phyloP scores from a whole-genome alignment of 2,888 invertebrate genomes.

The Cephus pulcher region DNA sequence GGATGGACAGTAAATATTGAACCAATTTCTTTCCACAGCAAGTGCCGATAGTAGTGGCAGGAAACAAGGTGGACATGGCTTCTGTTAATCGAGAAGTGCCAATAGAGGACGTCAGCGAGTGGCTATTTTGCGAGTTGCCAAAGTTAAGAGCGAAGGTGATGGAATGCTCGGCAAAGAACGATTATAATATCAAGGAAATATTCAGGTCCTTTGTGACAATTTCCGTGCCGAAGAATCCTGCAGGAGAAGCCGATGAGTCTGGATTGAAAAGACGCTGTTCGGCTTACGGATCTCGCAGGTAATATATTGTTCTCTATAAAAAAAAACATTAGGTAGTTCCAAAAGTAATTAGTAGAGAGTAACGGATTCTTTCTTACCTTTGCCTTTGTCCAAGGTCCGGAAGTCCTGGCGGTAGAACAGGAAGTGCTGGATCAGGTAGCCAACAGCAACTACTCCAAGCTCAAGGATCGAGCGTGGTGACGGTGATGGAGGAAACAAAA shows the following conservation, averaged over 20 bases:
- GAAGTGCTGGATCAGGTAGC: slow-evolving; percentile 54
- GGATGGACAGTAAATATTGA: background rate
- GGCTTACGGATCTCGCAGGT: slow-evolving; percentile 72
- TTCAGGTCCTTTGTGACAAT: slow-evolving; percentile 84
- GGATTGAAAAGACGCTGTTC: slow-evolving; percentile 80
- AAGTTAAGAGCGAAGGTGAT: slow-evolving; percentile 80
- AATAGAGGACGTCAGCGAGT: slow-evolving; percentile 84
- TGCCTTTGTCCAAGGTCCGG: slow-evolving; percentile 46
- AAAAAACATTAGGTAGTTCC: background rate
- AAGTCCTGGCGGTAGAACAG: slow-evolving; percentile 55
- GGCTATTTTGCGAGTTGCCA: slow-evolving; percentile 82
- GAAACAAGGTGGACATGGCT: slow-evolving; percentile 86
- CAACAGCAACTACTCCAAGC: slow-evolving; percentile 54
- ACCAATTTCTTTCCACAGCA: slow-evolving; percentile 69
- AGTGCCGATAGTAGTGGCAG: slow-evolving; percentile 87
- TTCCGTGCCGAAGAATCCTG: slow-evolving; percentile 71
- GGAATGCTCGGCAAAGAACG: slow-evolving; percentile 84
- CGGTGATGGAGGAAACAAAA: slow-evolving; percentile 67
- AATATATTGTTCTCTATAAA: slow-evolving; percentile 9
- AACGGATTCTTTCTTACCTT: background rate
- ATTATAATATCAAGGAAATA: slow-evolving; percentile 82
- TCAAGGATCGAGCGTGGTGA: slow-evolving; percentile 58
- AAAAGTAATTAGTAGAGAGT: background rate
- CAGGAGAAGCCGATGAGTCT: slow-evolving; percentile 70
- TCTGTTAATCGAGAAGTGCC: slow-evolving; percentile 77